phyloP scores from a whole-genome alignment of 2,888 invertebrate species.

The Apodemia hepburni region DNA sequence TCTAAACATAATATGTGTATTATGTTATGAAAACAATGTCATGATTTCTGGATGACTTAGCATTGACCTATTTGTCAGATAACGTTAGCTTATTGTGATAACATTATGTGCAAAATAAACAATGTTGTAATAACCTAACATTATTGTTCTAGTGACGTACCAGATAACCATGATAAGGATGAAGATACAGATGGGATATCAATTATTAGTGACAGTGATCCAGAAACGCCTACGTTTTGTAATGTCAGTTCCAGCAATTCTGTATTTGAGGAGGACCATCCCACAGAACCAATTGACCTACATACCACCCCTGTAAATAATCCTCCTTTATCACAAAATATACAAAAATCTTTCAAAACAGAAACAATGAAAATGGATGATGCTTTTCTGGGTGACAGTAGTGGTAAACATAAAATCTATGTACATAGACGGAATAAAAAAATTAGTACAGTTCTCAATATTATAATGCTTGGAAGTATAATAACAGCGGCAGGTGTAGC shows the following conservation, averaged over 20 bases:
- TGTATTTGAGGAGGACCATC: constrained; percentile 41
- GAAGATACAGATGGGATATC: constrained; percentile 77
- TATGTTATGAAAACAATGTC: neutral
- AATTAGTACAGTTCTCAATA: constrained; percentile 67
- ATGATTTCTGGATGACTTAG: neutral
- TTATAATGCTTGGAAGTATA: constrained; percentile 70
- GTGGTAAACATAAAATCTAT: constrained; percentile 65
- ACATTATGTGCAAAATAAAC: constrained; percentile 12
- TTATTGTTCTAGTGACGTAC: constrained; percentile 6
- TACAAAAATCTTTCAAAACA: constrained; percentile 32
- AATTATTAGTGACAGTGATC: constrained; percentile 72
- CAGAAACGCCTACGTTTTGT: constrained; percentile 49
- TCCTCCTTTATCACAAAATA: constrained; percentile 27
- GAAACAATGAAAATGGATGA: constrained; percentile 48
- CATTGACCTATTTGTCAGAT: constrained; percentile 9
- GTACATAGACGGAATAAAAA: constrained; percentile 71
- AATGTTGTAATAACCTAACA: neutral
- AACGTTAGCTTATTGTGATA: constrained; percentile 2
- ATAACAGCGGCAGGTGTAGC: constrained; percentile 73
- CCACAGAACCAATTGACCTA: constrained; percentile 38
- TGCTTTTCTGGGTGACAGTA: constrained; percentile 53
- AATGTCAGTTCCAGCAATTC: constrained; percentile 43
- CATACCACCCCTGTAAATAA: constrained; percentile 42
- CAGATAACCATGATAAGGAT: constrained; percentile 57
- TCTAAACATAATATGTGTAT: neutral